These are phyloP conservation scores for Rotaria socialis DNA, from an alignment of 2,888 invertebrate species.

Conservation along the genomic window DNA sequence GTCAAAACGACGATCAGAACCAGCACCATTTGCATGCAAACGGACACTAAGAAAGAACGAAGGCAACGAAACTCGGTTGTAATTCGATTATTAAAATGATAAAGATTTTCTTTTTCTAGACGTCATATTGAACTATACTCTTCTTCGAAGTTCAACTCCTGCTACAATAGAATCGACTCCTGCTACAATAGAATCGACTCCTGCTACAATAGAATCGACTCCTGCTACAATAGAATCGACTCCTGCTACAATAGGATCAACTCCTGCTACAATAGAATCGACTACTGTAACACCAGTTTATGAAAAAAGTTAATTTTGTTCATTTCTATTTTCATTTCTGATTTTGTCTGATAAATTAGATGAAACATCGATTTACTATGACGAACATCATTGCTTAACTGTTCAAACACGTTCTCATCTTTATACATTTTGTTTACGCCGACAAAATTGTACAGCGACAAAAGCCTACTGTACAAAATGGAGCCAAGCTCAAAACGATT, in stretches of 20 bases:
- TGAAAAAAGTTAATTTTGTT: not conserved
- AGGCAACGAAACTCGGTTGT: not conserved
- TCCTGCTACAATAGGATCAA: no score
- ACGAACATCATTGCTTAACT: not conserved
- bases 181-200: not conserved
- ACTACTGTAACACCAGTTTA: not conserved
- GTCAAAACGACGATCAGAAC: not conserved
- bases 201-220: not conserved
- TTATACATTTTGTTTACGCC: slow-evolving; percentile 28
- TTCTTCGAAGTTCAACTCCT: not conserved
- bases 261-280: not conserved
- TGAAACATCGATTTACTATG: not conserved
- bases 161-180: not conserved
- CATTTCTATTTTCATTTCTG: not conserved
- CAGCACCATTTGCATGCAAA: not conserved
- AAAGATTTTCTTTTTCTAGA: not conserved
- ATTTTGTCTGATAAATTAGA: not conserved
- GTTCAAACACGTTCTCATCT: not conserved
- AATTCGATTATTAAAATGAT: not conserved
- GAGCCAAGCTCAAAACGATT: not conserved
- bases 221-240: no score
- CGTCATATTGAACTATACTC: not conserved
- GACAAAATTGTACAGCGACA: not conserved
- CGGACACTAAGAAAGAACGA: not conserved
- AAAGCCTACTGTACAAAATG: slow-evolving; percentile 7